Evolutionary conservation across 2,797 vertebrate genomes (phyloP).

Genomic region (Balearica regulorum): DNA sequence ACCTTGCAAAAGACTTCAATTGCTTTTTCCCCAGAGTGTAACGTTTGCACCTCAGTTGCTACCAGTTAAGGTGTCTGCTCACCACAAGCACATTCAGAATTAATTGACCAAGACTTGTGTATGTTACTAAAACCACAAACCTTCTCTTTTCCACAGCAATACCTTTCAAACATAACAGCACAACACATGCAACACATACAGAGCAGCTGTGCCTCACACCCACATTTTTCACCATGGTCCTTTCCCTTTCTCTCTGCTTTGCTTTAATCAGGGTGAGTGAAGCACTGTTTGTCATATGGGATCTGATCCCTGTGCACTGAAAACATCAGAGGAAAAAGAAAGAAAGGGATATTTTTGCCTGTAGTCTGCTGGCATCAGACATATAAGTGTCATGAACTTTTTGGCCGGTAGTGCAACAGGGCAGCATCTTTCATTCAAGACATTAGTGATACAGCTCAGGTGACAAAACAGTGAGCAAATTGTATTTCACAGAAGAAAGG

Average conservation of each 20-base stretch:
- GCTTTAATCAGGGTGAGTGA: not conserved
- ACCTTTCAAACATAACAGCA: not conserved
- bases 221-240: accelerated
- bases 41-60: not conserved
- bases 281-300: accelerated
- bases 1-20: not conserved
- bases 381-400: not conserved
- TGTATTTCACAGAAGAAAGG: constrained; percentile 27
- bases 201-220: not conserved
- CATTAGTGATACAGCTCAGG: not conserved
- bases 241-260: not conserved
- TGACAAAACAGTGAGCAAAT: not conserved
- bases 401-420: not conserved
- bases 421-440: not conserved
- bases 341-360: not conserved
- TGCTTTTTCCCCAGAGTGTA: not conserved
- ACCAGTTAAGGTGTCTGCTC: not conserved
- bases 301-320: not conserved
- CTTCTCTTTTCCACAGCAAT: not conserved
- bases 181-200: not conserved
- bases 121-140: not conserved
- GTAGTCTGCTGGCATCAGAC: not conserved
- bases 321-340: not conserved
- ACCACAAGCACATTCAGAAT: not conserved
- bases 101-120: not conserved